Percentiles rank a stretch among this genome's conserved stretches.
Conservation (phyloP, 2,797 vertebrate genomes). For the Leptodactylus fallax region DNA sequence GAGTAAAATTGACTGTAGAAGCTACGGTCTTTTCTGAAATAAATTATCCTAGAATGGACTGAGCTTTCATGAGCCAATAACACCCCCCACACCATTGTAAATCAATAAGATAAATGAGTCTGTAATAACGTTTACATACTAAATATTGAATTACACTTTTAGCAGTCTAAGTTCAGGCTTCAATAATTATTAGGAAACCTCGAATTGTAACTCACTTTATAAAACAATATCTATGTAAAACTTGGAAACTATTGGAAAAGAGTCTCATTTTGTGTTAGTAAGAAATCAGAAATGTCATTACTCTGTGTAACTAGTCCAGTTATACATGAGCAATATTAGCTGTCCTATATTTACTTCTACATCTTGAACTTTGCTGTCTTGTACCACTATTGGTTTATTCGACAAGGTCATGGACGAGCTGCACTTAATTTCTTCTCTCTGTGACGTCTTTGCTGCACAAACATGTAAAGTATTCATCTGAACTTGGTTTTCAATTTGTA, state of each 20-base stretch:
- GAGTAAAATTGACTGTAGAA: neutral
- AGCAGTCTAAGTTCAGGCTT: neutral
- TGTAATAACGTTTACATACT: neutral
- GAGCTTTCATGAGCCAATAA: neutral
- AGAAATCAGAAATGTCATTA: no score
- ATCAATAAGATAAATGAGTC: neutral
- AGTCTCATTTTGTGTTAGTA: no score
- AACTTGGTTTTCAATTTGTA: neutral
- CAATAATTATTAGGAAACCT: neutral
- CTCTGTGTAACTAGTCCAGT: no score
- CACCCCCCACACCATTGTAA: neutral
- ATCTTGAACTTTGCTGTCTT: no score
- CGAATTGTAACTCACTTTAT: no score
- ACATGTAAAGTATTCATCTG: neutral
- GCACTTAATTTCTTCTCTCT: neutral
- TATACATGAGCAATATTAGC: no score
- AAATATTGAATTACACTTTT: neutral
- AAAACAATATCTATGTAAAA: no score
- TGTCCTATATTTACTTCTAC: no score
- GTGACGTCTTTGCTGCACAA: neutral
- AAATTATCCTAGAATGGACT: neutral
- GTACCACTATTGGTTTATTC: no score
- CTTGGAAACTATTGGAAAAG: no score
- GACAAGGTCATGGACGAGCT: no score
- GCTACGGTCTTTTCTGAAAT: neutral